A percentile compares a stretch with the other conserved stretches of the same genome.
Evolutionary conservation across 2,888 invertebrate genomes (phyloP).

Genomic region (Argyra leucocephala): DNA sequence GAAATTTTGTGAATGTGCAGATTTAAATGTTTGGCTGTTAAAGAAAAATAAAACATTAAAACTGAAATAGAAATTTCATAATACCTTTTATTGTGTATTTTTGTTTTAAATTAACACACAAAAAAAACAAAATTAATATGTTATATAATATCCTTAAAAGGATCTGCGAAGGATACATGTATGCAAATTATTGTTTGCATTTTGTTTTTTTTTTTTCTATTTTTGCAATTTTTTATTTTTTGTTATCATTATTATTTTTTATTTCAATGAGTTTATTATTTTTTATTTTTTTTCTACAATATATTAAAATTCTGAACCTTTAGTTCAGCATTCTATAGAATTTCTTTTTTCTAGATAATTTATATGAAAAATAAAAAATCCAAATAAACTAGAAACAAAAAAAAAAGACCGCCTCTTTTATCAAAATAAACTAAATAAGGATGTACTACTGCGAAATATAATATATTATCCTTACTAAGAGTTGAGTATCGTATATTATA

Average conservation of each 20-base stretch:
- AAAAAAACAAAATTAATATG: not conserved
- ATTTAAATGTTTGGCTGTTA: too few species aligned
- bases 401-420: not conserved
- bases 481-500: not conserved
- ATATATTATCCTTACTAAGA: conserved; percentile 3
- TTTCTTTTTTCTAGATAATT: not conserved
- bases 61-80: too few species aligned
- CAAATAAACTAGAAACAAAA: not conserved
- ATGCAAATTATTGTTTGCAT: not conserved
- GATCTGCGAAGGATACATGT: not conserved
- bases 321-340: not conserved
- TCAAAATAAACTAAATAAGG: not conserved
- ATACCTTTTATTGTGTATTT: too few species aligned
- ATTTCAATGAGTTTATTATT: not conserved
- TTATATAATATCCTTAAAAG: not conserved
- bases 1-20: too few species aligned
- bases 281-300: not conserved
- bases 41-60: too few species aligned
- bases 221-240: too few species aligned
- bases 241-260: not conserved
- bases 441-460: not conserved
- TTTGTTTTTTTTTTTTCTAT: not conserved
- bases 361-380: not conserved
- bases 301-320: not conserved
- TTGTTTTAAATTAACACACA: too few species aligned